Evolutionary conservation across 2,113 vertebrate genomes (phyloP), one percentile per base, ranked within the genome.

Genomic region (Salvator merianae): DNA sequence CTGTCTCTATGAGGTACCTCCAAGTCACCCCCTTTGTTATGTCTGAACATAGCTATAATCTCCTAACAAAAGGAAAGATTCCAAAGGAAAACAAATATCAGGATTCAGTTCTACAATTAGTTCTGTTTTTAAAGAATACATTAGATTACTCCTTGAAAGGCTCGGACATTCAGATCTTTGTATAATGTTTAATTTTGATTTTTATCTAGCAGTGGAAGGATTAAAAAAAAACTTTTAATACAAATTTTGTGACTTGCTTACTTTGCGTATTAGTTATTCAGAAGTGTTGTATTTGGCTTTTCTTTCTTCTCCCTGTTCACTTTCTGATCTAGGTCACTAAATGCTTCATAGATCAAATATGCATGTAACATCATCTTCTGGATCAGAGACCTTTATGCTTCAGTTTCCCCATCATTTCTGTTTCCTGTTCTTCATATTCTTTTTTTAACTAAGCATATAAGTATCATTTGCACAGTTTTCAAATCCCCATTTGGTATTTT

Each of bases 341-440:
- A 7, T 34, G 36, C 73, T 84, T 50, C 32, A 30, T 70, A 62
- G 65, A 70, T 77, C 74, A 59, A 77, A 84, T 84, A 26, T 59
- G 63, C 34, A 55, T 84, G 47, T 55, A n/a, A 36, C 55, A 65
- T 63, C 38, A 84, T 77, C 65, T 69, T 77, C 82, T n/a, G 82
- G 65, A 70, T 77, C 47, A 84, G 28, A 81, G 68, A 84, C 32
- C 36, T 77, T 84, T 59, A 26, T 77, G 66, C 47, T 84, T 84
- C 34, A 70, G 47, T 84, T 69, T 84, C 68, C 32, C 34, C 34
- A 26, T 77, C 63, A n/a, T 77, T 77, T 82, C 80, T 77, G 32
- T 77, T 83, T 53, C 43, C 82, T 76, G 62, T 40, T 66, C 30
- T 62, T 73, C n/a, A n/a, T n/a, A n/a, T n/a, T n/a, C 62, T 65